phyloP scores from a whole-genome alignment of 2,888 invertebrate species.

The Acanthosepion pharaonis region DNA sequence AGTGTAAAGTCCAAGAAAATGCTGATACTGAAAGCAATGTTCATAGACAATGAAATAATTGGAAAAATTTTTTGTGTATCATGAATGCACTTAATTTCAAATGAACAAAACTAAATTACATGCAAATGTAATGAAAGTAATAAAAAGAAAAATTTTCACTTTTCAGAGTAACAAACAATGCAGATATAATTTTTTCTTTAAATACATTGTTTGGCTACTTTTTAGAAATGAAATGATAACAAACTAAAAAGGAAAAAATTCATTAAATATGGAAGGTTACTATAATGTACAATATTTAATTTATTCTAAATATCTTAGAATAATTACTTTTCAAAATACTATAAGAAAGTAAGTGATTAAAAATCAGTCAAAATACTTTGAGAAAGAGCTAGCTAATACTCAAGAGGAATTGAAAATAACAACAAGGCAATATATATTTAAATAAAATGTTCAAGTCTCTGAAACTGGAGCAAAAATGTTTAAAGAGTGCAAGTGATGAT shows the following conservation, averaged over 20 bases:
- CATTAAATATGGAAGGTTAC: too few species aligned
- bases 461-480: background rate
- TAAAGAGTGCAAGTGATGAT: background rate
- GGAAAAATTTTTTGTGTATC: background rate
- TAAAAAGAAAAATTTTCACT: background rate
- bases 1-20: background rate
- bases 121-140: background rate
- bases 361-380: background rate
- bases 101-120: background rate
- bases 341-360: background rate
- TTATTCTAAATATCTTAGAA: background rate
- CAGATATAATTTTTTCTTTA: too few species aligned
- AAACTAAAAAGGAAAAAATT: too few species aligned
- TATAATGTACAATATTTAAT: too few species aligned
- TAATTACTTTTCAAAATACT: background rate
- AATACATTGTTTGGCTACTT: too few species aligned
- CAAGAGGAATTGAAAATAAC: background rate
- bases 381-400: background rate
- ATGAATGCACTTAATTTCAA: background rate
- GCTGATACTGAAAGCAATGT: background rate
- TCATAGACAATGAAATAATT: background rate
- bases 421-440: background rate
- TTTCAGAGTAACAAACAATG: too few species aligned
- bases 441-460: background rate
- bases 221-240: too few species aligned